Conservation (phyloP, 2,888 invertebrate species). For the Nasonovia ribisnigri region DNA sequence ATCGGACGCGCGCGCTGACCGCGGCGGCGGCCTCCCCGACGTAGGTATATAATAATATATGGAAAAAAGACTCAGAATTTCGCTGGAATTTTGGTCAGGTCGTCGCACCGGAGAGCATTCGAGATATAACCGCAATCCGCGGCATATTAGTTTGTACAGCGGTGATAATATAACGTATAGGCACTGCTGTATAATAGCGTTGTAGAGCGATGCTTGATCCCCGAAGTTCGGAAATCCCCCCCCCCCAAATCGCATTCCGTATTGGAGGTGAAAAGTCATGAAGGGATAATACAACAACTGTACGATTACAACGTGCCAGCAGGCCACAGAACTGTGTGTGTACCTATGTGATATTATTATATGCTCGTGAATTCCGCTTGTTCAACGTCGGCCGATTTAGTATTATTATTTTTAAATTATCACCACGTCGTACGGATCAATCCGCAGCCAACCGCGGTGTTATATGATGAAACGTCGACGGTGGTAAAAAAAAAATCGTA, state of each 20-base stretch:
- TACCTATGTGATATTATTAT: not conserved
- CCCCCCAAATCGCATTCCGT: not conserved
- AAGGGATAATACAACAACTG: not conserved
- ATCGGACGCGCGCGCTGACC: conserved; percentile 35
- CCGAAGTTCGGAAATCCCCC: too few species aligned
- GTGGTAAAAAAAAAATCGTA: not conserved
- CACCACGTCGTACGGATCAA: not conserved
- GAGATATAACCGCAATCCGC: not conserved
- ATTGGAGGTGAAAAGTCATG: not conserved
- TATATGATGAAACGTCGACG: not conserved
- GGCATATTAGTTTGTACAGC: too few species aligned
- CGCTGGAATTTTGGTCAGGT: not conserved
- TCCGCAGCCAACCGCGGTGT: not conserved
- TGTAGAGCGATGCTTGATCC: too few species aligned
- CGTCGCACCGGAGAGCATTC: not conserved
- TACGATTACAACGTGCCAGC: not conserved
- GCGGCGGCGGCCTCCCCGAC: not conserved
- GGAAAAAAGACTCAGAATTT: not conserved
- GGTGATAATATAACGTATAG: too few species aligned
- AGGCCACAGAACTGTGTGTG: not conserved
- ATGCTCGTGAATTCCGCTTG: not conserved
- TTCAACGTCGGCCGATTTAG: not conserved
- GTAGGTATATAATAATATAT: not conserved
- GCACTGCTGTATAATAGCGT: too few species aligned
- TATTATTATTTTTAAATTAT: not conserved